Evolutionary conservation across 2,113 vertebrate genomes (phyloP), one percentile per base, ranked within the genome.

Genomic region (Alces alces): DNA sequence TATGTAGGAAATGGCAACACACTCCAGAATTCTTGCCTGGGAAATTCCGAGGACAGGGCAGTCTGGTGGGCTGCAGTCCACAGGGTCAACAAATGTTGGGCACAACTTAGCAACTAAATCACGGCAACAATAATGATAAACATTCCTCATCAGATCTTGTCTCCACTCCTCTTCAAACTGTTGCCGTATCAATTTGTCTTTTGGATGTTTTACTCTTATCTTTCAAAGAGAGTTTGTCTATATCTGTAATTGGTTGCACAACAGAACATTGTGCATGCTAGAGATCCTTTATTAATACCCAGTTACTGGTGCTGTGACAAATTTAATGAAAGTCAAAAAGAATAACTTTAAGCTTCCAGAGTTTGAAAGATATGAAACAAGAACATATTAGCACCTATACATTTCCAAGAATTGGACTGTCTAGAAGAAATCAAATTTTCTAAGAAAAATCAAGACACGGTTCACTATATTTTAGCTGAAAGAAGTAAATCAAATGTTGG

Each of bases 261-360:
- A 79, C 99, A 55, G 99, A 99, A 96, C 99, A 99, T 95, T 99
- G 99, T 61, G 98, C 99, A 5, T 99, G 99, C 98, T 99, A 99
- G 98, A 99, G 99, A 52, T 97, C 99, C 10, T 99, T 99, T 92
- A 99, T 99, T 96, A 99, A 99, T 97, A 99, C 99, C 6, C 99
- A 99, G 86, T 98, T 99, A 2, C 61, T 99, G 97, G 99, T 99
- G 66, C 99, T 43, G 99, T 99, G 7, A 99, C 99, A 96, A 99
- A 99, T 91, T 98, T 99, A 89, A 99, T 99, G 99, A 99, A 99
- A 99, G 99, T 99, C 95, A 0, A 96, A 78, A 99, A 99, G 95
- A 99, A 99, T 96, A 99, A 99, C 95, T 99, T 99, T 97, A 99
- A 98, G 43, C 99, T 99, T 99, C 99, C 45, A 99, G 99, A 92